Conservation (phyloP, 2,113 vertebrate genomes). For the Callospermophilus lateralis region DNA sequence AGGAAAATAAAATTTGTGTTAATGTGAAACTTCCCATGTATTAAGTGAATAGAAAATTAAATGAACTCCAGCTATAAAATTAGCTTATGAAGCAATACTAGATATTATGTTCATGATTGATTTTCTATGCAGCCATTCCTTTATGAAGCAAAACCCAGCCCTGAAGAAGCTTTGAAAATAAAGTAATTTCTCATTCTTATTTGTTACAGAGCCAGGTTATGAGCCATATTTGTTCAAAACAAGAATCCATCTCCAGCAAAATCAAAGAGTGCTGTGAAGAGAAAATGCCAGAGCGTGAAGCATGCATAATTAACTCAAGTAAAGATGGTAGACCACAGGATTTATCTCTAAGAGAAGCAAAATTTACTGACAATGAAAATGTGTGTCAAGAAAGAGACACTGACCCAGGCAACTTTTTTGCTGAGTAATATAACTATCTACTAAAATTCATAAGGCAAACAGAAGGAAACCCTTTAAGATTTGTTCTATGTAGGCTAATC, state of each 20-base stretch:
- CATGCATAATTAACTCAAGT: constrained; percentile 59
- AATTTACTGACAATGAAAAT: constrained; percentile 66
- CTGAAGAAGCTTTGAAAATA: background rate
- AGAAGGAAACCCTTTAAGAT: background rate
- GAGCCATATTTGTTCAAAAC: constrained; percentile 74
- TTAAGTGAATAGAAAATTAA: constrained; percentile 39
- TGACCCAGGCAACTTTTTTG: constrained; percentile 48
- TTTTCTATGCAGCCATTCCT: background rate
- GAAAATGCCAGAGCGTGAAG: constrained; percentile 10
- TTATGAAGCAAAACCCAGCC: background rate
- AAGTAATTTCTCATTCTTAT: constrained; percentile 53
- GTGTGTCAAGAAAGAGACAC: constrained; percentile 71
- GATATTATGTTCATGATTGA: background rate
- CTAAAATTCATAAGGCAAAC: constrained; percentile 49
- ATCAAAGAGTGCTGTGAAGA: constrained; percentile 77
- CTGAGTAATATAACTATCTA: constrained; percentile 70
- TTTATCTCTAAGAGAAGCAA: constrained; percentile 56
- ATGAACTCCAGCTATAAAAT: background rate
- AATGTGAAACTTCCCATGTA: background rate
- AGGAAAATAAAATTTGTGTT: background rate
- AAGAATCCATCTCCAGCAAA: constrained; percentile 77
- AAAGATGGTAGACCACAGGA: constrained; percentile 72
- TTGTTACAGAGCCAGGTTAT: constrained; percentile 68
- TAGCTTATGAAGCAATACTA: background rate
- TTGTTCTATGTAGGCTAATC: background rate